Evolutionary conservation across 2,888 invertebrate genomes (phyloP).

Genomic region (Phragmatobia fuliginosa): DNA sequence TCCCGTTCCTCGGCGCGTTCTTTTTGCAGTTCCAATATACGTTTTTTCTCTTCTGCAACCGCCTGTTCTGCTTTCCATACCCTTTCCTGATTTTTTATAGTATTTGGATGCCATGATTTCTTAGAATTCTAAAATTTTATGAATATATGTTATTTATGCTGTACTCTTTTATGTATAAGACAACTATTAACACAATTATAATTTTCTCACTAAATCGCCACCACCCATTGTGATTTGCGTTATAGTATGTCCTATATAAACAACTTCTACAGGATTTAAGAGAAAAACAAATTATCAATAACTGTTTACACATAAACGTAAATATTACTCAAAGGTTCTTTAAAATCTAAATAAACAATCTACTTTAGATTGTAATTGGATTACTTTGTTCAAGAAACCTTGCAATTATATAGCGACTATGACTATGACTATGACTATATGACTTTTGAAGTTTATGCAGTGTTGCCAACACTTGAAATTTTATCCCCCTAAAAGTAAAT

Average conservation of each 20-base stretch:
- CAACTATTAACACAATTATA: not conserved
- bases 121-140: constrained; percentile 88
- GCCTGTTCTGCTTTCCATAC: constrained; percentile 93
- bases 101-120: constrained; percentile 93
- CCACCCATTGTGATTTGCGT: constrained; percentile 68
- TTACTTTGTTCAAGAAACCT: not conserved
- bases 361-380: not conserved
- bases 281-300: not conserved
- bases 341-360: not conserved
- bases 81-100: constrained; percentile 91
- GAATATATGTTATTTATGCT: not conserved
- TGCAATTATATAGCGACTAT: not conserved
- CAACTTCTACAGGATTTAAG: not conserved
- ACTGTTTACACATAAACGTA: not conserved
- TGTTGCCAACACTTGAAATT: no score
- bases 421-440: no score
- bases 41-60: constrained; percentile 89
- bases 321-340: not conserved
- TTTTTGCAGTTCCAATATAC: constrained; percentile 89
- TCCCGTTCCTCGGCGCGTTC: constrained; percentile 90
- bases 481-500: no score
- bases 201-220: constrained; percentile 72
- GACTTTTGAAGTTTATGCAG: no score
- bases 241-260: not conserved
- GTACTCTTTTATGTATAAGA: not conserved